Percentiles rank a stretch among this genome's conserved stretches.
Conservation (phyloP, 2,888 invertebrate species). For the Cremastobaeus sp. region DNA sequence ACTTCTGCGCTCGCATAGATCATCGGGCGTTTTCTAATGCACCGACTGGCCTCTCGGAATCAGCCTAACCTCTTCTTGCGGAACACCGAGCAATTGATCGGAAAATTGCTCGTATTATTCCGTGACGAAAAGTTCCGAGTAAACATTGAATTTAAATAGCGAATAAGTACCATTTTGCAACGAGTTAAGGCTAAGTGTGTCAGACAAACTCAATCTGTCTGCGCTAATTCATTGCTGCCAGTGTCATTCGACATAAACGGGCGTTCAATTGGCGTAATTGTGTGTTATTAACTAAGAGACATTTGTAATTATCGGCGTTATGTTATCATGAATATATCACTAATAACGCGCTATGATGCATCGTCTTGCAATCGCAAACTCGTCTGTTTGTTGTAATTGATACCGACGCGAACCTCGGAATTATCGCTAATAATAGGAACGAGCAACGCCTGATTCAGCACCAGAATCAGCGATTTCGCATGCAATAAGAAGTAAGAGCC, state of each 20-base stretch:
- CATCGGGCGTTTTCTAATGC: too few species aligned
- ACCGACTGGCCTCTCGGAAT: too few species aligned
- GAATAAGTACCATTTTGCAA: too few species aligned
- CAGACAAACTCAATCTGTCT: conserved; percentile 8
- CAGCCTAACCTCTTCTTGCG: too few species aligned
- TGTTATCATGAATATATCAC: conserved; percentile 51
- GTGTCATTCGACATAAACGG: conserved; percentile 46
- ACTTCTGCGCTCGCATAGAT: too few species aligned
- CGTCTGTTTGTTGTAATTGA: conserved; percentile 41
- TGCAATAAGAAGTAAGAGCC: too few species aligned
- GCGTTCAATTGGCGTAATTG: conserved; percentile 51
- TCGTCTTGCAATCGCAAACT: conserved; percentile 52
- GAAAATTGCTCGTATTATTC: too few species aligned
- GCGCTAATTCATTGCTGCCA: conserved; percentile 12
- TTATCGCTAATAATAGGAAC: conserved; percentile 32
- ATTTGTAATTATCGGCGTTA: conserved; percentile 50
- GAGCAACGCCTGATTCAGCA: conserved; percentile 21
- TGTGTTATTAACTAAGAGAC: conserved; percentile 54
- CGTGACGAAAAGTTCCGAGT: too few species aligned
- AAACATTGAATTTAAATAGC: too few species aligned
- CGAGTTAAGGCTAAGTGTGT: too few species aligned
- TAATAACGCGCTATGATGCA: conserved; percentile 38
- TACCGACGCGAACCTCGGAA: conserved; percentile 24
- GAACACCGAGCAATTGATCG: too few species aligned
- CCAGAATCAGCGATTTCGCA: too few species aligned